Evolutionary conservation across 53 echinoderm and acorn worm species (phyloP), one percentile per base, ranked within the genome.

Genomic region (Echinarachnius parma): DNA sequence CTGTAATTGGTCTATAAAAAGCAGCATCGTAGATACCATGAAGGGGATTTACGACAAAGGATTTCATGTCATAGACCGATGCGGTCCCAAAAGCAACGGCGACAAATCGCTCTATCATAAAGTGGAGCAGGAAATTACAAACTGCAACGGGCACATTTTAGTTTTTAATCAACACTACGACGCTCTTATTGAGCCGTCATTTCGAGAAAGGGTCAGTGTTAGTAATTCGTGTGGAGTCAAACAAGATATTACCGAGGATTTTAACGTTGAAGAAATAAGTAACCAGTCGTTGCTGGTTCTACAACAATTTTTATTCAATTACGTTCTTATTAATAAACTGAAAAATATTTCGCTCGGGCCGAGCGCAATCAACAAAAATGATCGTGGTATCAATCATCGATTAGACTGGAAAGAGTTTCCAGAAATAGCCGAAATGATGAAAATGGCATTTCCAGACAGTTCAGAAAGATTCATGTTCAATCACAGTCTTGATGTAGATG

Each of bases 331-430:
- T 20, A 21, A 25, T 25, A 55, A 55, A 23, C 55, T 55, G 11
- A 55, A 55, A 25, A 55, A 55, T 25, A 3, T 55, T 13, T 20
- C 22, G 19, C 26, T 55, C 22, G 55, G 4, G 19, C 55, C 55
- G 22, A 55, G 55, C 7, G 55, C 55, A 13, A 21, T 13, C 24
- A 55, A 55, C 13, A 20, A 21, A 25, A 7, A 7, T 7, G 26
- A 23, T 21, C 11, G 13, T 3, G 55, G 55, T 55, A 25, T 55
- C 22, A 55, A 55, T 25, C 1, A 21, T 13, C 55, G 55, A 20
- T 25, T 55, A 25, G 55, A 55, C 21, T 55, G 55, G 55, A 20
- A 25, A 22, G 21, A 55, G 21, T 55, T 55, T 55, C 55, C 55
- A 1, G 55, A 55, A 55, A 18, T 55, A 18, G 55, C 26, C 26